Base-by-base conservation (phyloP, 1,140 invertebrate genomes). In the Papilio xuthus region DNA sequence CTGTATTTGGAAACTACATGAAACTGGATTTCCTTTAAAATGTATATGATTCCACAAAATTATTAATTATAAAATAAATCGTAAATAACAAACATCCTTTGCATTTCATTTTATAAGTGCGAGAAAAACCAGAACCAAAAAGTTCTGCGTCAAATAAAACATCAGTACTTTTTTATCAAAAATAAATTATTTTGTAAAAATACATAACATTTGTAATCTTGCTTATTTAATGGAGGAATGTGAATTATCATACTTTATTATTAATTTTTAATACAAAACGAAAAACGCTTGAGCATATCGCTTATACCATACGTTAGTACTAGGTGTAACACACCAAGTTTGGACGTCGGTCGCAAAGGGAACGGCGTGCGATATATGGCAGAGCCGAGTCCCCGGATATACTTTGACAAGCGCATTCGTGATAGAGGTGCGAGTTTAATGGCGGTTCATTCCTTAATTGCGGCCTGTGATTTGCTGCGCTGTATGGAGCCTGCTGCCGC, bases 361-460 rank as follows among this genome's bases (percentile, higher is more conserved):
- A 80, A 83, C 81, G 80, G 74, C 79, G 78, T 78, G 79, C 81
- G 80, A 82, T 81, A 82, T 81, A 83, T 81, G 80, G 78, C 44
- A 73, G 79, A 81, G 80, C 81, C 77, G 78, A 82, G 82, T 80
- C 77, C 81, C 82, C 79, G 50, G 44, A 77, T 80, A 81, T 81
- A 84, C 79, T 82, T 82, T 82, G 83, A 84, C 78, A 79, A 78
- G 81, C 82, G 79, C 82, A 79, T 73, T 84, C 73, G 80, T 84
- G 78, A 78, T 78, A 79, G 78, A 78, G 73, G 73, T 77, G 79
- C 74, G 78, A 79, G 73, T 80, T 82, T 77, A 77, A 77, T 77
- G 76, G 71, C 10, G 70, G 69, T 71, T 73, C 78, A 79, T 78
- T 80, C 72, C 77, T 79, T 84, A 82, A 79, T 82, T 84, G 79